Evolutionary conservation across 2,888 invertebrate species (phyloP).

Genomic region (Hypena proboscidalis): DNA sequence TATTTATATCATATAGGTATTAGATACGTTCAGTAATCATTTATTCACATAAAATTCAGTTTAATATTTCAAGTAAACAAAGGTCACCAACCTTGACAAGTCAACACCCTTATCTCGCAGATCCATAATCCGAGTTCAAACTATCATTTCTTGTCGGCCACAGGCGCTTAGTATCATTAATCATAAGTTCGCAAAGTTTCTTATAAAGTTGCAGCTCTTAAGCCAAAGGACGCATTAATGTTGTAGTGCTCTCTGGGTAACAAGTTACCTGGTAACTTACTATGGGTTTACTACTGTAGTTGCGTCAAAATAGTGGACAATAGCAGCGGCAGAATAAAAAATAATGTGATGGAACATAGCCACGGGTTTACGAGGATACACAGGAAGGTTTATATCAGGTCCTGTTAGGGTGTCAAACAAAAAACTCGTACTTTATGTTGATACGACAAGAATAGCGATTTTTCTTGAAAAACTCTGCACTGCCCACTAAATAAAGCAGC

Average conservation of each 20-base stretch:
- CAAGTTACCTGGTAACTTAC: slow-evolving; percentile 52
- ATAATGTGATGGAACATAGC: not conserved
- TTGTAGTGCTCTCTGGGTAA: slow-evolving; percentile 60
- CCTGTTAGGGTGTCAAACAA: too few relatives aligned
- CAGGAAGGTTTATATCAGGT: too few relatives aligned
- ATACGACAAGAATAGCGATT: too few relatives aligned
- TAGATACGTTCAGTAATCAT: too few relatives aligned
- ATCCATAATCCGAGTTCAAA: slow-evolving; percentile 18
- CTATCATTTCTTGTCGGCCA: slow-evolving; percentile 42
- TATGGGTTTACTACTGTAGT: slow-evolving; percentile 6
- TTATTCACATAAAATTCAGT: too few relatives aligned
- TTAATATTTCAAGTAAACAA: not conserved
- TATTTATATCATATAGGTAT: too few relatives aligned
- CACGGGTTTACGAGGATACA: too few relatives aligned
- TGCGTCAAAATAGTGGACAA: too few relatives aligned
- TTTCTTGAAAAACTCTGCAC: too few relatives aligned
- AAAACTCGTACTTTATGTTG: too few relatives aligned
- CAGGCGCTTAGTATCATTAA: slow-evolving; percentile 56
- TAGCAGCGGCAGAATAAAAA: not conserved
- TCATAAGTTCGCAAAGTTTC: slow-evolving; percentile 62
- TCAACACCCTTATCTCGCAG: slow-evolving; percentile 22
- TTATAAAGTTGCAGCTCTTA: slow-evolving; percentile 60
- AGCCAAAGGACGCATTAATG: slow-evolving; percentile 63
- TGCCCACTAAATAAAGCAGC: too few relatives aligned
- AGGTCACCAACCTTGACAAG: not conserved